phyloP scores from a whole-genome alignment of 2,797 vertebrate genomes.

The Bufotes viridis region DNA sequence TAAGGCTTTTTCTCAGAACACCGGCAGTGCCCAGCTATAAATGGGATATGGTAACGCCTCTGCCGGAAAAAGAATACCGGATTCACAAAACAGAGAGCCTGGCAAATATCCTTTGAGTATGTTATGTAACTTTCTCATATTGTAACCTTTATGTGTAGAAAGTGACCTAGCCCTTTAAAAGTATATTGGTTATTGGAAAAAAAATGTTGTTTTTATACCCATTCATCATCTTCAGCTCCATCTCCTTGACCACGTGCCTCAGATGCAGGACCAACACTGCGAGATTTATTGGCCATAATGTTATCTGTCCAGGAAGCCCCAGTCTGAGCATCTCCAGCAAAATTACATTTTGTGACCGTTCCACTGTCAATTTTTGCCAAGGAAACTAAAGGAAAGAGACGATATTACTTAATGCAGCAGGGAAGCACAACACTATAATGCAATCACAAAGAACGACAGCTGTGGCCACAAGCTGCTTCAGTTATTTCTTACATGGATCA shows the following conservation, averaged over 20 bases:
- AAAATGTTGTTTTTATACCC: constrained; percentile 74
- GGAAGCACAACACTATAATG: not conserved
- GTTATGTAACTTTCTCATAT: not conserved
- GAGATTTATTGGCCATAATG: constrained; percentile 82
- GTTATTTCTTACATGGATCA: too few species aligned
- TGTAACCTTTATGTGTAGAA: not conserved
- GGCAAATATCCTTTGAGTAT: too few species aligned
- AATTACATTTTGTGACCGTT: constrained; percentile 88
- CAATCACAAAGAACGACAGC: not conserved
- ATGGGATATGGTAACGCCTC: too few species aligned
- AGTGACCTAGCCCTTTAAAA: not conserved
- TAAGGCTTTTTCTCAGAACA: too few species aligned
- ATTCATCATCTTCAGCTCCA: constrained; percentile 85
- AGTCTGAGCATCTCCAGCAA: constrained; percentile 81
- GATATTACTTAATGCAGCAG: not conserved
- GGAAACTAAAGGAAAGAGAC: constrained; percentile 75
- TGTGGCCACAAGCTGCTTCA: not conserved
- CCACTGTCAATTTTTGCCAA: constrained; percentile 83
- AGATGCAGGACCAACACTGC: not conserved
- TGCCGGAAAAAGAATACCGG: too few species aligned
- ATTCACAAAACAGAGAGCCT: too few species aligned
- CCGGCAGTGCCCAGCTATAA: too few species aligned
- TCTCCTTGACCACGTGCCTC: constrained; percentile 72
- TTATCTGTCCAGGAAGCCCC: constrained; percentile 90
- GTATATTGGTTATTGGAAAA: not conserved